Base-by-base conservation (phyloP, 2,113 vertebrate genomes). In the Forbesichthys papilliferus region DNA sequence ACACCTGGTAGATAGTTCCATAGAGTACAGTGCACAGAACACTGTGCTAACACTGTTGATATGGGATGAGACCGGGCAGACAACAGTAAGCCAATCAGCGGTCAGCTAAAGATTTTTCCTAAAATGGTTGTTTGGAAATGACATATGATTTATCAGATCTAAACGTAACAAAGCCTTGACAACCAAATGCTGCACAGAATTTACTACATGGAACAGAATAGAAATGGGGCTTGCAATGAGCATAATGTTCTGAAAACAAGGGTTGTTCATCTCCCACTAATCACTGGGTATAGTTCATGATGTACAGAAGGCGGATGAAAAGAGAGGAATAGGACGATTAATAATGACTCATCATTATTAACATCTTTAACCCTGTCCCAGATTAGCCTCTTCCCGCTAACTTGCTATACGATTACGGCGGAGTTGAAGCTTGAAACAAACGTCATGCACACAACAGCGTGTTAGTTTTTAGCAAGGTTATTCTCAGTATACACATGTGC, bases 371-470 rank as follows among this genome's bases (percentile, higher is more conserved):
- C 51, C 16, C 47, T 53, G 47, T 70, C 61, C 79, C 53, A 71
- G 49, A 77, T 61, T 73, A 59, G 55, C 36, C 7, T 42, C 49
- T 68, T 63, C 74, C 63, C 62, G 61, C 52, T 81, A 63, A 65
- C 18, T 18, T 60, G 1, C 47, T 82, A 68, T 48, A 76, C 69
- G 72, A 69, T 66, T 66, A 64, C 3, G 66, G 27, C 57, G 46
- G 16, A 13, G 59, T 49, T 68, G 14, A 16, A 2, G 2, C 1
- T 27, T 27, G 27, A 27, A 3, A 27, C 27, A 27, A 27, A 27
- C 2, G 27, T 27, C 27, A 27, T 27, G 27, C 27, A 27, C 27
- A 27, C 27, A 3, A 27, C 27, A 27, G 27, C 27, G 27, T 27
- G 2, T 3, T 27, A 27, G 27, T 27, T 27, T 27, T 2, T 3